Evolutionary conservation across 92 coral and sea anemone genomes (phyloP).

Genomic region (Zoanthus gigantus): DNA sequence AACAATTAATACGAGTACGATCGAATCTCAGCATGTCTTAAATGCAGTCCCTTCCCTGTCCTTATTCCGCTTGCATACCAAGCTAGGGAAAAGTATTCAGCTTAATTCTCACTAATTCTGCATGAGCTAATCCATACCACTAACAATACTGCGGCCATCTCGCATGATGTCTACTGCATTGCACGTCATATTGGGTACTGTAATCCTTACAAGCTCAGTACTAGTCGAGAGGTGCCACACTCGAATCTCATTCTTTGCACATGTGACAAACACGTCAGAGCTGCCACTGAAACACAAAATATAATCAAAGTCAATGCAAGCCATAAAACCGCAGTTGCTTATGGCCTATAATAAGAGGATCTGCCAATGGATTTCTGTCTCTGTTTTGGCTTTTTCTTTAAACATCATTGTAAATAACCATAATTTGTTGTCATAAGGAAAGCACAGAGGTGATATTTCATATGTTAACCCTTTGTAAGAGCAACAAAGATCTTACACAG

Average conservation of each 20-base stretch:
- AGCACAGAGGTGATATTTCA: no score
- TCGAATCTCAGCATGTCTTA: no score
- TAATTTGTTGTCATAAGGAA: no score
- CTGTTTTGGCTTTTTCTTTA: no score
- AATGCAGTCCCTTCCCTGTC: no score
- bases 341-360: no score
- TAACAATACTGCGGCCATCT: constrained; percentile 84
- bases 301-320: neutral
- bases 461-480: no score
- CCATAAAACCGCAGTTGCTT: neutral
- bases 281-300: constrained; percentile 71
- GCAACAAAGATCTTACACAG: no score
- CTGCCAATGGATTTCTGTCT: no score
- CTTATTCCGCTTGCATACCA: no score
- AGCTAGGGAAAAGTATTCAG: neutral
- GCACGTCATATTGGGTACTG: constrained; percentile 94
- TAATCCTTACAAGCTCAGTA: constrained; percentile 88
- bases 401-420: no score
- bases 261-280: constrained; percentile 89
- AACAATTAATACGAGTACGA: no score
- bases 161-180: constrained; percentile 79
- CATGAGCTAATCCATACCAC: constrained; percentile 75
- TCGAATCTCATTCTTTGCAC: constrained; percentile 90
- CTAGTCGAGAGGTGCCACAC: constrained; percentile 90
- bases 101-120: neutral